Evolutionary conservation across 2,888 invertebrate genomes (phyloP).

Genomic region (Melinopterus prodromus): DNA sequence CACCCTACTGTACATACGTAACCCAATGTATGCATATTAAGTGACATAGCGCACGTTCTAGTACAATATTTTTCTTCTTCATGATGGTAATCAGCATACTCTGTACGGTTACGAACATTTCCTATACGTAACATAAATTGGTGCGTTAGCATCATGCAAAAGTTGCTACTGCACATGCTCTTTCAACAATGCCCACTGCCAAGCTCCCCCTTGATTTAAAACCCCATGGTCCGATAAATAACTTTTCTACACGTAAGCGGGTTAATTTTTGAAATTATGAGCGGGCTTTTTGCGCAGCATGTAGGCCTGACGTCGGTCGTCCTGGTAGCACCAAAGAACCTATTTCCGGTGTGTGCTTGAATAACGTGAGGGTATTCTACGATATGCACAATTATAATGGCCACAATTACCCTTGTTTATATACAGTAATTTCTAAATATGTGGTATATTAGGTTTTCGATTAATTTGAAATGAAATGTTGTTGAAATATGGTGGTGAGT

Average conservation of each 20-base stretch:
- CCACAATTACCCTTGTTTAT: neutral
- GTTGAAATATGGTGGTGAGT: too few relatives aligned
- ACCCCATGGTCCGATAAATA: conserved; percentile 7
- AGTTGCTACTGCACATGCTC: neutral
- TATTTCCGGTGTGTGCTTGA: neutral
- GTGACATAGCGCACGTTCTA: neutral
- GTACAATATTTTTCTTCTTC: neutral
- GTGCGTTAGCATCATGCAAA: neutral
- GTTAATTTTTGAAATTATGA: conserved; percentile 25
- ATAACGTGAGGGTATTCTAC: neutral
- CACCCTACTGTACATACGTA: too few relatives aligned
- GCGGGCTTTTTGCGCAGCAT: conserved; percentile 12
- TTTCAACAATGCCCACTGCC: neutral
- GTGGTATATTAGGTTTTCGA: neutral
- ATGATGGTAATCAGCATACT: neutral
- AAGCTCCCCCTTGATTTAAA: neutral
- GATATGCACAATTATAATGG: neutral
- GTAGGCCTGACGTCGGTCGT: neutral
- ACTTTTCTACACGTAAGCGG: conserved; percentile 11
- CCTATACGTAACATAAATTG: neutral
- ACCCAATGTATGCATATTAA: neutral
- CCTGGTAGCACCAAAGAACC: neutral
- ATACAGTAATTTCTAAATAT: neutral
- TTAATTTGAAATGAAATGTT: too few relatives aligned
- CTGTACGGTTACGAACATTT: neutral